A percentile compares a stretch with the other conserved stretches of the same genome.
Conservation (phyloP, 1,140 invertebrate species). For the Melipona quadrifasciata region DNA sequence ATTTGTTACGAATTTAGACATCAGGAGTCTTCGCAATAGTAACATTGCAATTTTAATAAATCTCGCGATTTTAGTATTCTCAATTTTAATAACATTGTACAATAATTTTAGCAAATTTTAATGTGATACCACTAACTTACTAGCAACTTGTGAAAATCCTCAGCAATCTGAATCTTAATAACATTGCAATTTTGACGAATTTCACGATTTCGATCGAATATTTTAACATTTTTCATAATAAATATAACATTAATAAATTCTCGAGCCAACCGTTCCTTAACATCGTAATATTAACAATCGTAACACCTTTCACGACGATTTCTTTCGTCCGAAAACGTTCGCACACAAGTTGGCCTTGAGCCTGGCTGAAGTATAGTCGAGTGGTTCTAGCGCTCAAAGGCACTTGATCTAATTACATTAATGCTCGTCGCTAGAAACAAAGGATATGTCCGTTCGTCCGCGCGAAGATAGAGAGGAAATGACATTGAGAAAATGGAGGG, state of each 20-base stretch:
- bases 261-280: background rate
- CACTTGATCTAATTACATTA: conserved; percentile 18
- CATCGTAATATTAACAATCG: too few species aligned
- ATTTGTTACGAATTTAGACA: background rate
- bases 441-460: background rate
- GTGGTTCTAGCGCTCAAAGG: background rate
- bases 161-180: too few species aligned
- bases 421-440: background rate
- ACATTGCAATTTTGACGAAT: too few species aligned
- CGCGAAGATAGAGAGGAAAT: background rate
- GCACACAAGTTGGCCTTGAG: background rate
- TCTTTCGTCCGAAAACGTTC: background rate
- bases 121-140: too few species aligned
- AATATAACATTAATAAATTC: background rate
- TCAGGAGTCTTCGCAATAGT: too few species aligned
- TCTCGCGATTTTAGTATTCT: background rate
- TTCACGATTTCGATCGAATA: too few species aligned
- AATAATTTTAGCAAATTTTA: too few species aligned
- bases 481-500: background rate
- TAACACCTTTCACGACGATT: background rate
- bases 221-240: too few species aligned
- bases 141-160: too few species aligned
- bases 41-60: background rate
- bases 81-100: too few species aligned
- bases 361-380: too few species aligned